These are phyloP conservation scores for Pardosa pseudoannulata DNA, from an alignment of 2,888 invertebrate species.

Conservation along the genomic window DNA sequence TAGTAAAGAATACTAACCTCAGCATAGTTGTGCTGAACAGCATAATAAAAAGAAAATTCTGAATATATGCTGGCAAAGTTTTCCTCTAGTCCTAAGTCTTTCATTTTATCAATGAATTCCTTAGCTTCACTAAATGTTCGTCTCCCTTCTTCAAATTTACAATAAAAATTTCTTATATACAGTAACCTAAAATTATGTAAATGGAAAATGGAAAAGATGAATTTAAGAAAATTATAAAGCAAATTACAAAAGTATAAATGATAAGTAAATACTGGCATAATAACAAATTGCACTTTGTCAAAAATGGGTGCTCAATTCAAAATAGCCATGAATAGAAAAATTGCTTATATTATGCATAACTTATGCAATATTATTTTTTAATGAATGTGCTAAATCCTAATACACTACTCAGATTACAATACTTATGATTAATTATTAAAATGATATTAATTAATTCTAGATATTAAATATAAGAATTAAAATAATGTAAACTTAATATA, in stretches of 20 bases:
- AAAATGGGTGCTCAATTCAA: too few species aligned
- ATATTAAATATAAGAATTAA: too few species aligned
- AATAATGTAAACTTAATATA: too few species aligned
- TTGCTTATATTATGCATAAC: too few species aligned
- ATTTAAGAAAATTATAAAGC: too few species aligned
- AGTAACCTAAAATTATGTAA: conserved; percentile 82
- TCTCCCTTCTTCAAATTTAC: conserved; percentile 87
- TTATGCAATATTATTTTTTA: too few species aligned
- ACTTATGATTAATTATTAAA: too few species aligned
- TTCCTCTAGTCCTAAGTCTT: conserved; percentile 78
- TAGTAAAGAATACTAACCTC: conserved; percentile 82
- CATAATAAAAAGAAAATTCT: conserved; percentile 89
- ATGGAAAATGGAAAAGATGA: not conserved
- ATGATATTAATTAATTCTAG: too few species aligned
- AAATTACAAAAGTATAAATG: not conserved
- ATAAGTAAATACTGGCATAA: not conserved
- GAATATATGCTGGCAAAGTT: conserved; percentile 86
- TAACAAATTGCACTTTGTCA: too few species aligned
- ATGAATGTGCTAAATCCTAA: too few species aligned
- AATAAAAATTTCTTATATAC: conserved; percentile 89
- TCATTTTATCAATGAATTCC: conserved; percentile 80
- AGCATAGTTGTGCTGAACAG: conserved; percentile 90
- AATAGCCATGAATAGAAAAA: too few species aligned
- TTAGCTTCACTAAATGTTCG: conserved; percentile 83
- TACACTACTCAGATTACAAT: too few species aligned